Conservation (phyloP, 2,888 invertebrate genomes). For the Dasypogon diadema region DNA sequence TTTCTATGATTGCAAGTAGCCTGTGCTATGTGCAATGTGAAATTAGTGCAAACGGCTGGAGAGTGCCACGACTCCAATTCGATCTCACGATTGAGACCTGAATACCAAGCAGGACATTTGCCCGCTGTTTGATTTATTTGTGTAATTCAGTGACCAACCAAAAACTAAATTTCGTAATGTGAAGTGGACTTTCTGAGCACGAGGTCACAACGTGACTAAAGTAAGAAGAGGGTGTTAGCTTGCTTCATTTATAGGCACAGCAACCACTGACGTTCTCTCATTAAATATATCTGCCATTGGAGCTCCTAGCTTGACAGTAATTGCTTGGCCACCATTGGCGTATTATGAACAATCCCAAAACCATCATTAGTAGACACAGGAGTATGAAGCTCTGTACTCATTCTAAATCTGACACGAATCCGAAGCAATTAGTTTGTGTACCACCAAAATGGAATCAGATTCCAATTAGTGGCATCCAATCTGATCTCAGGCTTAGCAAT, state of each 20-base stretch:
- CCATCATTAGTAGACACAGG: background rate
- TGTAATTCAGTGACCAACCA: conserved; percentile 43
- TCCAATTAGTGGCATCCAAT: conserved; percentile 51
- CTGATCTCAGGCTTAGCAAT: conserved; percentile 28
- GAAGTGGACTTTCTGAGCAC: conserved; percentile 1
- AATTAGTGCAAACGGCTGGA: conserved; percentile 5
- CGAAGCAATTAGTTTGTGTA: conserved; percentile 48
- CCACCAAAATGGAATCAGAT: conserved; percentile 51
- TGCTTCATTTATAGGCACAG: conserved; percentile 12
- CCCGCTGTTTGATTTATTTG: conserved; percentile 47
- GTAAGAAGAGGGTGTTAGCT: background rate
- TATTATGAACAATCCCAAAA: background rate
- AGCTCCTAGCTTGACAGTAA: conserved; percentile 26
- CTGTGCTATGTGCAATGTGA: conserved; percentile 40
- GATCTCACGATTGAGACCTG: conserved; percentile 28
- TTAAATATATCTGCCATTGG: conserved; percentile 3
- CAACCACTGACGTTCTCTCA: background rate
- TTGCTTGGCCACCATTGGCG: conserved; percentile 17
- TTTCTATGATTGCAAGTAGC: conserved; percentile 12
- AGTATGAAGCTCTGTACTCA: background rate
- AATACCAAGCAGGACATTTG: conserved; percentile 47
- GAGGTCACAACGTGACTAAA: conserved; percentile 24
- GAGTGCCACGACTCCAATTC: conserved; percentile 30
- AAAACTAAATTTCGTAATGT: conserved; percentile 44
- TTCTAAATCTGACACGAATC: conserved; percentile 35